Evolutionary conservation across 2,888 invertebrate species (phyloP), one percentile per base, ranked within the genome.

Genomic region (Lymantria monacha): DNA sequence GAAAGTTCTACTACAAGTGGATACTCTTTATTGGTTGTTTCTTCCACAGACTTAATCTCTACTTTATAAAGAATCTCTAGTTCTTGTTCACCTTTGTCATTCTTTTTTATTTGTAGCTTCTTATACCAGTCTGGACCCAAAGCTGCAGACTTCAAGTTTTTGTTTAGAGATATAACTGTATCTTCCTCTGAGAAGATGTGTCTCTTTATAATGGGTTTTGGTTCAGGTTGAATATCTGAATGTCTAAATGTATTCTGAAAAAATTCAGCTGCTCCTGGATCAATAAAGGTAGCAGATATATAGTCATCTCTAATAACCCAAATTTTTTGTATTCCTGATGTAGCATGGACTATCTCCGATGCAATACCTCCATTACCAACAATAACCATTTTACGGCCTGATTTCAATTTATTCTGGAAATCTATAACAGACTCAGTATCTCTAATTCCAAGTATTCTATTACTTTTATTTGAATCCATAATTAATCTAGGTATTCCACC

Each of bases 331-430:
- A 97, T 93, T 13, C 95, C 95, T 75, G 93, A 93, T 12, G 98
- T 93, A 77, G 98, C 98, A 81, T 97, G 95, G 49, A 97, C 96
- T 64, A 99, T 91, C 92, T 99, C 99, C 40, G 98, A 98, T 41
- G 99, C 99, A 74, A 99, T 99, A 11, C 99, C 99, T 33, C 99
- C 99, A 92, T 99, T 99, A 9, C 99, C 99, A 46, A 99, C 94
- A 42, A 99, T 92, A 0, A 97, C 83, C 71, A 99, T 93, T 81
- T 93, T 94, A 43, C 93, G 93, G 0, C 97, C 94, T 50, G 87
- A 83, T 50, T 88, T 84, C 9, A 99, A 83, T 74, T 93, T 94
- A 30, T 93, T 81, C 68, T 96, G 94, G 72, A 99, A 95, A 54
- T 94, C 93, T 68, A 93, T 89, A 0, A 98, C 97, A 9, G 98